Conservation (phyloP, 2,113 vertebrate genomes). For the Columbina picui region DNA sequence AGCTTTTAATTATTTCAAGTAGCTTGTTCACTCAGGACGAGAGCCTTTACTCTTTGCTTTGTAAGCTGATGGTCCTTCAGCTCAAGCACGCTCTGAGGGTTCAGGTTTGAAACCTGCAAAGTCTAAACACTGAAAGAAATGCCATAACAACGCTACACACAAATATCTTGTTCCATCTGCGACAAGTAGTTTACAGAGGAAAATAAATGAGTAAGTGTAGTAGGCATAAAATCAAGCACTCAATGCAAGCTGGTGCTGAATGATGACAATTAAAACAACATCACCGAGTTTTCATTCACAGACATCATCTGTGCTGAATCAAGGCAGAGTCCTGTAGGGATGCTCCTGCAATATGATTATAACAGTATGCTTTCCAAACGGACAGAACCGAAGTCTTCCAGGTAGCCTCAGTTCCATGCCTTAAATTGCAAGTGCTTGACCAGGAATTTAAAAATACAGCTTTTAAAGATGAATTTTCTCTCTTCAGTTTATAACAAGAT, state of each 20-base stretch:
- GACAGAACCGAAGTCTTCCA: not conserved
- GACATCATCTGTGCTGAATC: not conserved
- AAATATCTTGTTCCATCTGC: not conserved
- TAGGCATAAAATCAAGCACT: constrained; percentile 23
- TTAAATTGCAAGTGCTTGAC: not conserved
- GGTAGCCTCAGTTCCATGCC: not conserved
- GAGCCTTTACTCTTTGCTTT: not conserved
- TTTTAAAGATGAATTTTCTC: not conserved
- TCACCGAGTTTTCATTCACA: not conserved
- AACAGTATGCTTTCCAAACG: not conserved
- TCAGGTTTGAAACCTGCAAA: not conserved
- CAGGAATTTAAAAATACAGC: not conserved
- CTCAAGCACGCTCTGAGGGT: not conserved
- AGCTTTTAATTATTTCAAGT: constrained; percentile 10
- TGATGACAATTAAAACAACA: not conserved
- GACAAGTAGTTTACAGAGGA: not conserved
- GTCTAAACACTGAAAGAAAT: not conserved
- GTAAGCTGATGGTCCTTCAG: constrained; percentile 7
- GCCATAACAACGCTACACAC: not conserved
- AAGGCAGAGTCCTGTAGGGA: not conserved
- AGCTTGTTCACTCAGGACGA: constrained; percentile 4
- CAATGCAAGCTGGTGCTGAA: not conserved
- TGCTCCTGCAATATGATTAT: not conserved
- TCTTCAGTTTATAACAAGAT: constrained; percentile 9
- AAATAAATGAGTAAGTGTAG: constrained; percentile 21